Evolutionary conservation across 2,888 invertebrate species (phyloP), one percentile per base, ranked within the genome.

Genomic region (Acrobasis repandana): DNA sequence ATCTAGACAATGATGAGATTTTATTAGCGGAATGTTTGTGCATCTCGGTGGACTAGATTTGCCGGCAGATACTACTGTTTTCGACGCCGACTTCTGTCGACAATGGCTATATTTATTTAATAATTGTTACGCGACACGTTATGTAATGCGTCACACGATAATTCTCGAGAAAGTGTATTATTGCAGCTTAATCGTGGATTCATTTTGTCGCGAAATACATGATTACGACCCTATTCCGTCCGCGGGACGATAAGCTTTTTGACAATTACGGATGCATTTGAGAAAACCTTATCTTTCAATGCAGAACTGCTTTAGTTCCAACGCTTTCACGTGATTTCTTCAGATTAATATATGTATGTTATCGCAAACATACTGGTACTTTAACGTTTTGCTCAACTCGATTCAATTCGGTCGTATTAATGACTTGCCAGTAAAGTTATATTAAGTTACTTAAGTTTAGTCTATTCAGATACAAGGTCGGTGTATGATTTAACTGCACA

Each of bases 1-100:
- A 75, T 82, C 72, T 77, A 76, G 71, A 83, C 82, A 85, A 86
- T 84, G 80, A 83, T 80, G 82, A 77, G 72, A 78, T 70, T 78
- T 78, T 77, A 76, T 67, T 66, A 73, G 67, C 67, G 76, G 71
- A 73, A 68, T 77, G 76, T 85, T 80, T 80, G 79, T 50, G 15
- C 73, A 72, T 75, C 28, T 68, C 68, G 57, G 60, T 59, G 62
- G 64, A 67, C 61, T 63, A 67, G 58, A 63, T 67, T 36, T 43
- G 58, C 14, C 52, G 51, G n/a, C 28, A 8, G 58, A 43, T 54
- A 58, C 38, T 18, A 63, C 61, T 63, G 65, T 62, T 61, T 65
- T 63, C 61, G 64, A 47, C 61, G 58, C 60, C 47, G 54, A 58
- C 61, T 61, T 58, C 34, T 71, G 67, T 67, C 68, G 75, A 83